phyloP scores from a whole-genome alignment of 2,888 invertebrate species.

The Aproaerema taeniolella region DNA sequence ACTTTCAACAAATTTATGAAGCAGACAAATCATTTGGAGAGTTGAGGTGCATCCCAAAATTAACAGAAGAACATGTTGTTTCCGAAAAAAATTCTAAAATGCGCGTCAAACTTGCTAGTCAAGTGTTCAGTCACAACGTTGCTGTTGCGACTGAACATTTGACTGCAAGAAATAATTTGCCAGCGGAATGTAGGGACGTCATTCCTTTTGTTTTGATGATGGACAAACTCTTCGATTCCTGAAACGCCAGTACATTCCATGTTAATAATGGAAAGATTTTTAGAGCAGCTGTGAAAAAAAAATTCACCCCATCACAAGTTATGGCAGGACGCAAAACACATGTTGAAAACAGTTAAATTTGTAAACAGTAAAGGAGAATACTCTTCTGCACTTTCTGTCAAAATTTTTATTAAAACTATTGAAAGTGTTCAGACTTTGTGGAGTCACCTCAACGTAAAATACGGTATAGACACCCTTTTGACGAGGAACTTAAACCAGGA shows the following conservation, averaged over 20 bases:
- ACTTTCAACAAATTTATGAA: slow-evolving; percentile 2
- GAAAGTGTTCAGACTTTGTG: slow-evolving; percentile 25
- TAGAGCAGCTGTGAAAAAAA: slow-evolving; percentile 16
- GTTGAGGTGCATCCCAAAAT: slow-evolving; percentile 3
- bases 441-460: no score
- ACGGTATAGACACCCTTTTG: slow-evolving; percentile 21
- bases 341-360: slow-evolving; percentile 19
- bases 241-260: slow-evolving; percentile 15
- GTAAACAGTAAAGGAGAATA: slow-evolving; percentile 10
- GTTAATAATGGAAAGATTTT: slow-evolving; percentile 20
- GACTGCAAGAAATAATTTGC: background rate
- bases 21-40: slow-evolving; percentile 11
- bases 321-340: slow-evolving; percentile 13
- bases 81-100: slow-evolving; percentile 1
- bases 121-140: slow-evolving; percentile 4
- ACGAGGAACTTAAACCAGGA: slow-evolving; percentile 19
- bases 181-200: background rate
- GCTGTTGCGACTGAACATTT: background rate
- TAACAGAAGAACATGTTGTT: background rate
- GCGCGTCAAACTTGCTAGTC: slow-evolving; percentile 7
- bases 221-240: slow-evolving; percentile 19
- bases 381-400: slow-evolving; percentile 23
- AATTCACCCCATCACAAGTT: slow-evolving; percentile 17
- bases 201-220: slow-evolving; percentile 10
- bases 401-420: slow-evolving; percentile 30